Evolutionary conservation across 2,797 vertebrate species (phyloP).

Genomic region (Gorsachius magnificus): DNA sequence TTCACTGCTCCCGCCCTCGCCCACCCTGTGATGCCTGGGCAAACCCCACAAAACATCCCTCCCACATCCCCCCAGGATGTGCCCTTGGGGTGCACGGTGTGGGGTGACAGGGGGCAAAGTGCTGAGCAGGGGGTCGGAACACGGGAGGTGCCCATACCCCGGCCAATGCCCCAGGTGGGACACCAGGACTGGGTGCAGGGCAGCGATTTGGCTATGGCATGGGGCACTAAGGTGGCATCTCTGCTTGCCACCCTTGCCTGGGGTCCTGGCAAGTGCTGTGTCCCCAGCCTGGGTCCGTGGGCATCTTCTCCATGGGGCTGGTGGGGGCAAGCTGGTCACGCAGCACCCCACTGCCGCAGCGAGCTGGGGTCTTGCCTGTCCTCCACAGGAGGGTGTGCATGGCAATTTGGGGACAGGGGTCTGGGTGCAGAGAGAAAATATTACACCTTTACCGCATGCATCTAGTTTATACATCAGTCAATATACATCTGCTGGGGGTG

Average conservation of each 20-base stretch:
- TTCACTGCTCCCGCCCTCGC: neutral
- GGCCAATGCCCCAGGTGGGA: neutral
- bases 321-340: too few species aligned
- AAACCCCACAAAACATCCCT: neutral
- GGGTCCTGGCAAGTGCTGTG: neutral
- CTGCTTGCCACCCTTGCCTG: neutral
- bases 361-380: neutral
- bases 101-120: too few species aligned
- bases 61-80: accelerated
- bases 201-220: accelerated
- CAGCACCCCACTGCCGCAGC: neutral
- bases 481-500: neutral
- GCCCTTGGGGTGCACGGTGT: too few species aligned
- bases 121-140: neutral
- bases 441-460: accelerated
- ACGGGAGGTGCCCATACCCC: accelerated
- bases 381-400: neutral
- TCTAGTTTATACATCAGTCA: neutral
- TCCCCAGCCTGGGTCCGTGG: neutral
- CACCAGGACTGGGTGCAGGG: neutral
- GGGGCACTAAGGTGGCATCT: neutral
- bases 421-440: neutral
- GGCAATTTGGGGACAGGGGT: neutral
- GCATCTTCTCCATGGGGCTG: neutral
- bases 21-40: neutral